Base-by-base conservation (phyloP, 1,140 invertebrate species). In the Drosophila ironensis region DNA sequence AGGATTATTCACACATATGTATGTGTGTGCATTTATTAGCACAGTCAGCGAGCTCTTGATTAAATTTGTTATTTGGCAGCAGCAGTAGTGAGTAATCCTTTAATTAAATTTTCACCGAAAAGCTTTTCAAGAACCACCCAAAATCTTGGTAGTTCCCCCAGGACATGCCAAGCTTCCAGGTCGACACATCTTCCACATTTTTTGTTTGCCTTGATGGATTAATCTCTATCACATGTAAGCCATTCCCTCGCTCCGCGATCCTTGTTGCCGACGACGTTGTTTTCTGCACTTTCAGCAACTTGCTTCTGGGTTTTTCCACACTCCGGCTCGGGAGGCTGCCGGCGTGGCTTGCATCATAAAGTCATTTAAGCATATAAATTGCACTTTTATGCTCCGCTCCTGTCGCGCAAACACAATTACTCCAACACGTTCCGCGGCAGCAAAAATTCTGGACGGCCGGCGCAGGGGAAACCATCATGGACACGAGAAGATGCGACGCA, bases 321-420 rank as follows among this genome's bases (percentile, higher is more conserved):
- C n/a, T n/a, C n/a, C n/a, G 33, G 14, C 33, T 37, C 46, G 2
- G 20, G 40, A 12, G 57, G 27, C 28, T 53, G 40, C 46, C 37
- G 38, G 28, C n/a, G n/a, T n/a, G n/a, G n/a, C 48, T 57, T 63
- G 69, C 64, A 86, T 86, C 80, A 84, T 84, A 84, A 84, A 84
- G 80, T 84, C 80, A 84, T 86, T 86, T 86, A 63, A 84, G 80
- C 80, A 86, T 86, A 84, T 80, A 84, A 84, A 84, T 84, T 84
- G 80, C 80, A 84, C 74, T 84, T 84, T 84, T 80, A 72, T 86
- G 53, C 66, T 67, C 47, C 41, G 52, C 54, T 53, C 63, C 63
- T 73, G 74, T 72, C 70, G 46, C 64, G 51, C 57, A 73, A 59
- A 82, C 69, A 70, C 77, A 82, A 82, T 82, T 82, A 82, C 72